These are phyloP conservation scores for Centrocercus urophasianus DNA, from an alignment of 2,113 vertebrate species.

Conservation along the genomic window DNA sequence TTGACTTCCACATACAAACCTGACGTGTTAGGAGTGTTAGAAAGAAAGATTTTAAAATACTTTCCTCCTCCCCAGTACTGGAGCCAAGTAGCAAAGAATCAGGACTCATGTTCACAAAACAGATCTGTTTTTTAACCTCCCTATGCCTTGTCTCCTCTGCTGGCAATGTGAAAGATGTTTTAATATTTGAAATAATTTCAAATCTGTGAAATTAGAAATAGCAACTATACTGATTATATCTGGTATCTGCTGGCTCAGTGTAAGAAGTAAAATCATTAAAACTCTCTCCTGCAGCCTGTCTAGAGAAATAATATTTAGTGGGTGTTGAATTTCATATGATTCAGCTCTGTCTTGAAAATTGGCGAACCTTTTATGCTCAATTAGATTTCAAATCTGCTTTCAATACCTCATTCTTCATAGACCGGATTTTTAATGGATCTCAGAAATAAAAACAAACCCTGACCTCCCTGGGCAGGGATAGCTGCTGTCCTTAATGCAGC, in stretches of 20 bases:
- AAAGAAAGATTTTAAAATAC: background rate
- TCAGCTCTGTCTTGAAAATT: constrained; percentile 39
- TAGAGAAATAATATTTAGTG: constrained; percentile 50
- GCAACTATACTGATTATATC: background rate
- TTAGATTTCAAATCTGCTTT: constrained; percentile 37
- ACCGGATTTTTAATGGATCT: constrained; percentile 13
- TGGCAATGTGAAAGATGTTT: background rate
- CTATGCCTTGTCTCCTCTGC: background rate
- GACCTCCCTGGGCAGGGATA: background rate
- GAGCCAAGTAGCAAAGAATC: background rate
- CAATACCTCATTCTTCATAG: constrained; percentile 46
- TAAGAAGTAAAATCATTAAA: constrained; percentile 51
- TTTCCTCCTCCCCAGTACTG: background rate
- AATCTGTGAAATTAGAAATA: constrained; percentile 11
- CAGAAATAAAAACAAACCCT: background rate
- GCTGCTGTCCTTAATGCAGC: background rate
- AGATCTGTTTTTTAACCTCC: background rate
- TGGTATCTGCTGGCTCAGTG: constrained; percentile 20
- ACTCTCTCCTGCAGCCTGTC: constrained; percentile 32
- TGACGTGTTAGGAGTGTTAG: background rate
- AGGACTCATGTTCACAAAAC: background rate
- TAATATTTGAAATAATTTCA: constrained; percentile 41
- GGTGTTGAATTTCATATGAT: constrained; percentile 55
- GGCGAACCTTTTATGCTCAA: constrained; percentile 27
- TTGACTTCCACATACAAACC: background rate